phyloP scores from a whole-genome alignment of 1,140 invertebrate species.

The Aphelenchoides besseyi region DNA sequence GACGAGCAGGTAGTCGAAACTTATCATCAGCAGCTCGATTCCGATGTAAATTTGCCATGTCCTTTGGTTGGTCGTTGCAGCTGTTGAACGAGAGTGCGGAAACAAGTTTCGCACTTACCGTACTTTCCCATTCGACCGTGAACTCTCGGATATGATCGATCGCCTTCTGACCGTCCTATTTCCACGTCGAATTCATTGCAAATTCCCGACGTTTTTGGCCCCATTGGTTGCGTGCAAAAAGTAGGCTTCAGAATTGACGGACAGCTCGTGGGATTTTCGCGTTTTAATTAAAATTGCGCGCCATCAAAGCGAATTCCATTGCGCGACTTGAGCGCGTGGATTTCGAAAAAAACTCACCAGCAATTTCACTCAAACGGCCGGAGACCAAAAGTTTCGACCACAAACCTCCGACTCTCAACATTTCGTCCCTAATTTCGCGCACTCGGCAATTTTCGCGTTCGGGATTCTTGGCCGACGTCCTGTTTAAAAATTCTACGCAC shows the following conservation, averaged over 20 bases:
- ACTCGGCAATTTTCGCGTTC: not conserved
- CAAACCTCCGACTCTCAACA: too few relatives aligned
- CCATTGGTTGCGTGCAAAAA: constrained; percentile 1
- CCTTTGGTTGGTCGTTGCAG: too few relatives aligned
- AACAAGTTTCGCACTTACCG: too few relatives aligned
- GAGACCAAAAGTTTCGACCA: not conserved
- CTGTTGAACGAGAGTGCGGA: too few relatives aligned
- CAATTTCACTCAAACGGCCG: not conserved
- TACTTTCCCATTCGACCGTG: too few relatives aligned
- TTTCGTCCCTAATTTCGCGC: not conserved
- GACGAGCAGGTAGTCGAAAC: not conserved
- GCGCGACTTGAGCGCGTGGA: not conserved
- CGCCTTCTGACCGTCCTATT: too few relatives aligned
- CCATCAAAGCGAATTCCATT: not conserved
- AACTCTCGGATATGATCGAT: constrained; percentile 6
- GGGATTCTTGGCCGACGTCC: not conserved
- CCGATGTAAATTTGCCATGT: not conserved
- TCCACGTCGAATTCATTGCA: too few relatives aligned
- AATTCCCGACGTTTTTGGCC: too few relatives aligned
- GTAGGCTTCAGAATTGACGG: too few relatives aligned
- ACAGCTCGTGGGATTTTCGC: not conserved
- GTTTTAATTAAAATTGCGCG: not conserved
- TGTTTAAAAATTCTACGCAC: not conserved
- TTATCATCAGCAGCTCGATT: not conserved
- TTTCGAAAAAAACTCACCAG: not conserved